Percentiles rank a stretch among this genome's conserved stretches.
Conservation (phyloP, 2,113 vertebrate genomes). For the Spermophilus dauricus region DNA sequence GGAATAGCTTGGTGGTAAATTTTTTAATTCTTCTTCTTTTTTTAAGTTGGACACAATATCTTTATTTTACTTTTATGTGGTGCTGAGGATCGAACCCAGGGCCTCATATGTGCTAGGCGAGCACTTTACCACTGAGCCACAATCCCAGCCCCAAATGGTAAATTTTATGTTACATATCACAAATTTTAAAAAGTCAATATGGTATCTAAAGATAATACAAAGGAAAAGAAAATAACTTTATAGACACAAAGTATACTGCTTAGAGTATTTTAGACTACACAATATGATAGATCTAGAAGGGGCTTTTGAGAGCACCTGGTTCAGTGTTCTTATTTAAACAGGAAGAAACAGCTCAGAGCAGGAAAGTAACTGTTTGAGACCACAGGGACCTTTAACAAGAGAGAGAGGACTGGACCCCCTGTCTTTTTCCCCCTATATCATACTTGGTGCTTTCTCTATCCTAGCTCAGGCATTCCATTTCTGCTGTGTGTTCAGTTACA, state of each 20-base stretch:
- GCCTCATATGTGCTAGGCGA: too few relatives aligned
- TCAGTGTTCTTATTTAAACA: not conserved
- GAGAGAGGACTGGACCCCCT: not conserved
- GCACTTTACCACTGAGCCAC: too few relatives aligned
- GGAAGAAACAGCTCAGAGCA: not conserved
- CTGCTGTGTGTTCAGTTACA: slow-evolving; percentile 30
- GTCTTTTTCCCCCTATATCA: not conserved
- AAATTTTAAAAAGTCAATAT: slow-evolving; percentile 10
- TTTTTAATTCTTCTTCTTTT: too few relatives aligned
- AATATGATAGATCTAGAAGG: not conserved
- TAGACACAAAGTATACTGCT: not conserved
- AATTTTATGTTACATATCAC: not conserved
- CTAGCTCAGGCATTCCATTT: slow-evolving; percentile 40
- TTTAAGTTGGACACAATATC: too few relatives aligned
- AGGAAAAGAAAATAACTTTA: slow-evolving; percentile 14
- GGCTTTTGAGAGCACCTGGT: not conserved
- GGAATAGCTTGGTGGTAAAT: too few relatives aligned
- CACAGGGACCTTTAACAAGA: not conserved
- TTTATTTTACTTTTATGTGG: too few relatives aligned
- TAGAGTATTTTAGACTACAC: not conserved
- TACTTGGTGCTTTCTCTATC: not conserved
- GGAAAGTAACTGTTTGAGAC: not conserved
- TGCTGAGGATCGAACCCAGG: too few relatives aligned
- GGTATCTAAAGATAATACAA: not conserved
- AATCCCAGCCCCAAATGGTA: too few relatives aligned